phyloP scores from a whole-genome alignment of 2,888 invertebrate species.

The Drosophila kuntzei region DNA sequence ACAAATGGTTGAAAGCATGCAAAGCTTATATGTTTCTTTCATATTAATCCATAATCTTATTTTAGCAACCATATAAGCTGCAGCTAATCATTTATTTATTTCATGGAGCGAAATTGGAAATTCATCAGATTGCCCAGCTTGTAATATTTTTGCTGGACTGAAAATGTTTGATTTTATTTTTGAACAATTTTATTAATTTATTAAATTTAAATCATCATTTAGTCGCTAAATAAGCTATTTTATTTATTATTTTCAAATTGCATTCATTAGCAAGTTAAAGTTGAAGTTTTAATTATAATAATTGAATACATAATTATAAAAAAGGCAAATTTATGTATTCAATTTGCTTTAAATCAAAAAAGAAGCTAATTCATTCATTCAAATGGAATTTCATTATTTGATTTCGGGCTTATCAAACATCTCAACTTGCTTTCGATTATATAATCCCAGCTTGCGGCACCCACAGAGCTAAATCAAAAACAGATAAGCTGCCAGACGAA shows the following conservation, averaged over 20 bases:
- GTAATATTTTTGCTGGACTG: neutral
- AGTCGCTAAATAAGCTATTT: slow-evolving; percentile 1
- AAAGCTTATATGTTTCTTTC: slow-evolving; percentile 13
- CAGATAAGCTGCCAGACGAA: slow-evolving; percentile 19
- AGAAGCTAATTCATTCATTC: slow-evolving; percentile 38
- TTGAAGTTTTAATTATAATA: slow-evolving; percentile 1
- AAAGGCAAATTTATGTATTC: slow-evolving; percentile 21
- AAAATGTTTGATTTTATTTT: neutral
- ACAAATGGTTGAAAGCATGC: slow-evolving; percentile 36
- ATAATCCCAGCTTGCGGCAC: slow-evolving; percentile 31
- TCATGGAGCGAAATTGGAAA: neutral
- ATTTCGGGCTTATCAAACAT: slow-evolving; percentile 4
- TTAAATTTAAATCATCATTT: slow-evolving; percentile 1
- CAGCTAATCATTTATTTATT: slow-evolving; percentile 13
- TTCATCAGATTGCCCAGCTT: neutral
- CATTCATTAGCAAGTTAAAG: slow-evolving; percentile 14
- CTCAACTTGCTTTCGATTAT: slow-evolving; percentile 32
- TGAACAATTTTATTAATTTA: slow-evolving; percentile 3
- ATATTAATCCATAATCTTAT: slow-evolving; percentile 12
- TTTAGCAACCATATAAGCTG: slow-evolving; percentile 37
- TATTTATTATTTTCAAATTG: slow-evolving; percentile 8
- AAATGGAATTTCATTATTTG: slow-evolving; percentile 23
- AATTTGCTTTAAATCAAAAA: slow-evolving; percentile 29
- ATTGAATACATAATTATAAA: neutral
- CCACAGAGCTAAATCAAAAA: slow-evolving; percentile 24